Evolutionary conservation across 2,113 vertebrate species (phyloP), one percentile per base, ranked within the genome.

Genomic region (Nibea coibor): DNA sequence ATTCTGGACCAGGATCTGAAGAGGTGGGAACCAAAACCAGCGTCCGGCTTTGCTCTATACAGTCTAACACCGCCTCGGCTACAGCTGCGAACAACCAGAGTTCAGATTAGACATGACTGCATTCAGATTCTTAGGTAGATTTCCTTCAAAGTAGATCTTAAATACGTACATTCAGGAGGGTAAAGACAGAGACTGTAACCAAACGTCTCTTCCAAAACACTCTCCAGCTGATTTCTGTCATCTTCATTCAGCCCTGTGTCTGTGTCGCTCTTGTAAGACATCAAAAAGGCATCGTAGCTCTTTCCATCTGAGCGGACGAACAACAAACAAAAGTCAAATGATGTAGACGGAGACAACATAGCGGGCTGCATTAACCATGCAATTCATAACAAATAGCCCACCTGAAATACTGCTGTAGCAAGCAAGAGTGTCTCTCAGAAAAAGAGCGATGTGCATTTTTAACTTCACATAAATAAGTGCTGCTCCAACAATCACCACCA

Each of bases 1-100:
- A 90, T 1, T 61, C 92, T 16, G 59, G 77, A 47, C 84, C 91
- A 47, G 93, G 0, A 3, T 95, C 95, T 61, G 90, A 89, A 65
- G 88, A 90, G 79, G 93, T 93, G 57, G 97, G 91, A 48, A 98
- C 89, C 73, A 98, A 90, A 81, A 98, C 94, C 82, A 98, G 89
- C 7, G 96, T 91, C 87, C 96, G 93, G 81, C 97, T 97, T 90
- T 94, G 94, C 77, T 96, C 92, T 80, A 97, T 93, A 58, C 95
- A 85, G 31, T 96, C 95, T 31, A 97, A 85, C 82, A 97, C 93
- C 54, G 96, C 96, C 63, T 97, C 95, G 2, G 95, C 88, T 54
- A 90, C 24, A 5, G 95, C 97, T 93, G 86, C 72, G 82, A 81
- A 3, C 24, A 67, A 57, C 5, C 51, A 72, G 24, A 84, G 35